Evolutionary conservation across 2,888 invertebrate species (phyloP), one percentile per base, ranked within the genome.

Genomic region (Notocelia uddmanniana): DNA sequence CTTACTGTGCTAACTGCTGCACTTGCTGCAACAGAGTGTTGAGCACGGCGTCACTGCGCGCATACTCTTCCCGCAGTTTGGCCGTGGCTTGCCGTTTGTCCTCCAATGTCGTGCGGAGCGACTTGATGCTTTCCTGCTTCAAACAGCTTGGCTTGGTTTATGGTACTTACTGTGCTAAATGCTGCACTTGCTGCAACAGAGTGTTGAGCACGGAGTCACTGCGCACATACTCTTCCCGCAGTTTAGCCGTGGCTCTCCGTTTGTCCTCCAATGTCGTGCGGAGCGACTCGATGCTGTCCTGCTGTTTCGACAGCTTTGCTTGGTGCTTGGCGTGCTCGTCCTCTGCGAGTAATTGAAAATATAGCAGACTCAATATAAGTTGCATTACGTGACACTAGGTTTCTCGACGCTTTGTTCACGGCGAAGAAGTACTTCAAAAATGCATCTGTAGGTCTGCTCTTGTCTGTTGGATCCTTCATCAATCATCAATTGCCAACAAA

Each of bases 241-340:
- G 81, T 23, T 87, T 78, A 1, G 81, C 89, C 48, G 90, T 92
- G 68, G 92, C 90, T 15, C 83, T 79, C 0, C 88, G 93, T 55
- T 94, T 91, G 71, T 92, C 89, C 41, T 94, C 92, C 58, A 96
- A 84, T 18, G 95, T 90, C 0, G 79, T 79, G 21, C 90, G 88
- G 8, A 96, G 88, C 0, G 90, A 88, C 57, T 95, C 94, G 3
- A 96, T 85, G 52, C 94, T 95, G 76, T 95, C 95, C 60, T 94
- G 92, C 76, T 96, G 96, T 77, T 95, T 93, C 75, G 89, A 86
- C 0, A 94, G 90, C 77, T 95, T 92, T 8, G 94, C 92, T 76
- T 94, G 94, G 77, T 95, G 94, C 63, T 95, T 89, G 0, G 91
- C 92, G 73, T 94, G 93, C 78, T 96, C 95, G 52, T 95, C 95